phyloP scores from a whole-genome alignment of 2,113 vertebrate genomes.

The Marcusenius ussheri region DNA sequence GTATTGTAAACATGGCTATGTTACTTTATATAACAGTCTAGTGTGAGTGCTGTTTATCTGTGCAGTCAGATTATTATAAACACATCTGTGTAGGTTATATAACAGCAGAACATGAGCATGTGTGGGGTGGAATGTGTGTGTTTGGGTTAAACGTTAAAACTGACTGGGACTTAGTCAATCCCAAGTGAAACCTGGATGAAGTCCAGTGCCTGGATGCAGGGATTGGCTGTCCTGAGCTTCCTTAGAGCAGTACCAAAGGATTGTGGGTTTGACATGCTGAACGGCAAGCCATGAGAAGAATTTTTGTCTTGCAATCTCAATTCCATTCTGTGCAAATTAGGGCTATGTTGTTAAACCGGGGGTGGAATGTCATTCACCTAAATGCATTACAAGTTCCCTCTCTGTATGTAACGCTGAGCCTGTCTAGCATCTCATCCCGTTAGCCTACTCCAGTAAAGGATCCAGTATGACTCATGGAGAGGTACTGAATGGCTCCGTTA shows the following conservation, averaged over 20 bases:
- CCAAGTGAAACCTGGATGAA: background rate
- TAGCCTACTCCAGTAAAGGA: background rate
- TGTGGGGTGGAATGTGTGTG: background rate
- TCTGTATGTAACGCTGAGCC: background rate
- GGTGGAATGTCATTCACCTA: background rate
- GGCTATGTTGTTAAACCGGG: background rate
- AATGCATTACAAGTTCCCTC: background rate
- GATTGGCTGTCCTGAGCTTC: background rate
- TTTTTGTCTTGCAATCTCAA: background rate
- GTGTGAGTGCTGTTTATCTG: background rate
- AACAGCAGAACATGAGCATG: background rate
- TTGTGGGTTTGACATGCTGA: background rate
- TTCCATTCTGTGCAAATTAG: background rate
- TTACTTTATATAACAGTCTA: background rate
- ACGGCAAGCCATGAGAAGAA: background rate
- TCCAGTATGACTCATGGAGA: background rate
- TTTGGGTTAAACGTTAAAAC: background rate
- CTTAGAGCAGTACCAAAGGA: background rate
- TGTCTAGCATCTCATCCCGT: background rate
- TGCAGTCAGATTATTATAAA: background rate
- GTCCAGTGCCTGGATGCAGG: background rate
- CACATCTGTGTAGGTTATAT: background rate
- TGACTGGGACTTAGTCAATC: background rate
- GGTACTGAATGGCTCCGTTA: background rate
- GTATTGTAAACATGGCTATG: background rate